phyloP scores from a whole-genome alignment of 2,113 vertebrate genomes.

The Halichoerus grypus region DNA sequence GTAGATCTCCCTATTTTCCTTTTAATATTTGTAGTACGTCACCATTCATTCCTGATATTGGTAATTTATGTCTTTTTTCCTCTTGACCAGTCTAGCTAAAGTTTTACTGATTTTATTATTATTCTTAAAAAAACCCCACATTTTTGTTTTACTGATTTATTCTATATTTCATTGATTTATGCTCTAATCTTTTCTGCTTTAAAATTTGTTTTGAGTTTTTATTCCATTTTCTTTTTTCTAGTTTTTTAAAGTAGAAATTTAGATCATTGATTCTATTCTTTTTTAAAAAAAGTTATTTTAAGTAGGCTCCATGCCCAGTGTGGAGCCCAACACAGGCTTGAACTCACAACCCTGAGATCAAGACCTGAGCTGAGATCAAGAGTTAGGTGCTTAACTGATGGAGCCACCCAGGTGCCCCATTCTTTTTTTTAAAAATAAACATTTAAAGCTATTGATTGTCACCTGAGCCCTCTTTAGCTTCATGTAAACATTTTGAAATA shows the following conservation, averaged over 20 bases:
- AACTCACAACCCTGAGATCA: not conserved
- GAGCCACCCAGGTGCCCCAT: not conserved
- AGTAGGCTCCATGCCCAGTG: not conserved
- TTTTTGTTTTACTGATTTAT: not conserved
- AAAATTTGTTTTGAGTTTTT: not conserved
- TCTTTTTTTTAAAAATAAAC: not conserved
- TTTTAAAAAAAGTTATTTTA: not conserved
- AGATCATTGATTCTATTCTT: not conserved
- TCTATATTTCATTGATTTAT: not conserved
- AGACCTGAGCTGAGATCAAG: not conserved
- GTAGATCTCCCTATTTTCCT: not conserved
- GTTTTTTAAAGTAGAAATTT: slow-evolving; percentile 1
- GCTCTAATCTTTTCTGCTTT: not conserved
- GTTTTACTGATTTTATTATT: not conserved
- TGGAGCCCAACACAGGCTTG: not conserved
- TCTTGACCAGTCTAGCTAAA: not conserved
- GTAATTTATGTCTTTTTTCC: not conserved
- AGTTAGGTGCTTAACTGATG: not conserved
- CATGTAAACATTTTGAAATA: not conserved
- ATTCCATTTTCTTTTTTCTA: not conserved
- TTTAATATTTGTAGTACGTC: not conserved
- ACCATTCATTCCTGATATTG: not conserved
- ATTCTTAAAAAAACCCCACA: not conserved
- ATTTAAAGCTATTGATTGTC: not conserved
- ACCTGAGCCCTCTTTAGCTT: not conserved